Base-by-base conservation (phyloP, 2,113 vertebrate genomes). In the Stigmatopora argus region DNA sequence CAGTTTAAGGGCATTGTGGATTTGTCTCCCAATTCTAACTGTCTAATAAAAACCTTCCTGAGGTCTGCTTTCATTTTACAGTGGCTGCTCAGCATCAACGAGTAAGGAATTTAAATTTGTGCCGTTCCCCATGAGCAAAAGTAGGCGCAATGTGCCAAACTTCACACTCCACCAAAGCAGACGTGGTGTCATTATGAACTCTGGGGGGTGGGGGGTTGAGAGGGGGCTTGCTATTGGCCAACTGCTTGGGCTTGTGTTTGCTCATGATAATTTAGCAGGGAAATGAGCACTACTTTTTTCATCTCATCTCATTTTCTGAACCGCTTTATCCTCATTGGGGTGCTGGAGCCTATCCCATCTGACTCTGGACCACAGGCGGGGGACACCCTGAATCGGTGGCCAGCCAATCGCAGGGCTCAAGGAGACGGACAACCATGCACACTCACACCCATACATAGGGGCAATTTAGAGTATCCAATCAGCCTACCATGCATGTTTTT, bases 31-130 rank as follows among this genome's bases (percentile, higher is more conserved):
- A 61, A 45, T 15, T 44, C 6, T 21, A 60, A 17, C 3, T 18
- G n/a, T 23, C 19, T 23, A 6, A 23, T 65, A 61, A 76, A 70
- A 61, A 74, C 55, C 9, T 13, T 21, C 26, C 59, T 79, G 76
- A 21, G 64, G 46, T 68, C 46, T 58, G 19, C 18, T 73, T 67
- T 76, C 76, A 69, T 57, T 48, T 69, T 78, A 79, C 64, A 74
- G 73, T 58, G 59, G 74, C 79, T 74, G 68, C 72, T 77, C 72
- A 85, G 59, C 74, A 86, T 87, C 77, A 86, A 83, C 83, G 82
- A 74, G 66, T 83, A 69, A 68, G 74, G 81, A 70, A 78, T 82
- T 70, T 66, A 69, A 83, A 78, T 45, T 9, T 15, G 41, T n/a
- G 19, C n/a, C 1, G 19, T 61, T 61, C 41, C 11, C 41, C 41